Evolutionary conservation across 2,888 invertebrate genomes (phyloP).

Genomic region (Cordylochernes scorpioides): DNA sequence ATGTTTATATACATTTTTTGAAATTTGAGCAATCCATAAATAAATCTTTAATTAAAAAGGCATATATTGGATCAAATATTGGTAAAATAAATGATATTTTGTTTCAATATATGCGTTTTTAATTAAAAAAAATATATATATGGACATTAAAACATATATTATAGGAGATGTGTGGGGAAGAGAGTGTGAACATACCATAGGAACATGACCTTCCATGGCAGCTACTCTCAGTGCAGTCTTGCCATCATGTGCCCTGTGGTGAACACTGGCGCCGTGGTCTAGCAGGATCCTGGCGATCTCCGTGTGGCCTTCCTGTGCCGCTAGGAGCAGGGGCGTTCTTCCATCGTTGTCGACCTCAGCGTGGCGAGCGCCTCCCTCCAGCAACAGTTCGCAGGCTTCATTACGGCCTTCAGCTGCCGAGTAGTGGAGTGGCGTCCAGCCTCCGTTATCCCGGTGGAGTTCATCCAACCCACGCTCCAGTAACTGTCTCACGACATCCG

Average conservation of each 20-base stretch:
- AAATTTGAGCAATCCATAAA: too few species aligned
- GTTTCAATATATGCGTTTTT: too few species aligned
- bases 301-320: conserved; percentile 62
- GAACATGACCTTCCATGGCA: conserved; percentile 48
- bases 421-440: conserved; percentile 90
- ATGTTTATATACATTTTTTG: too few species aligned
- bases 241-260: conserved; percentile 66
- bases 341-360: conserved; percentile 76
- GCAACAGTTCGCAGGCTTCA: conserved; percentile 47
- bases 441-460: conserved; percentile 49
- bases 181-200: conserved; percentile 32
- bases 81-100: too few species aligned
- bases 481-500: conserved; percentile 62
- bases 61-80: too few species aligned
- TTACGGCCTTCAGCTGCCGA: conserved; percentile 76
- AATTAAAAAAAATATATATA: too few species aligned
- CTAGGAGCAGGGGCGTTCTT: conserved; percentile 48
- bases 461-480: conserved; percentile 44
- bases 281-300: conserved; percentile 38
- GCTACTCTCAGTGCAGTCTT: conserved; percentile 36
- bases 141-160: too few species aligned
- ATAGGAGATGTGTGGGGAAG: too few species aligned
- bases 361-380: conserved; percentile 63
- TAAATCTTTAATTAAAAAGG: too few species aligned
- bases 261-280: conserved; percentile 40